Evolutionary conservation across 2,888 invertebrate species (phyloP), one percentile per base, ranked within the genome.

Genomic region (Microchrysa polita): DNA sequence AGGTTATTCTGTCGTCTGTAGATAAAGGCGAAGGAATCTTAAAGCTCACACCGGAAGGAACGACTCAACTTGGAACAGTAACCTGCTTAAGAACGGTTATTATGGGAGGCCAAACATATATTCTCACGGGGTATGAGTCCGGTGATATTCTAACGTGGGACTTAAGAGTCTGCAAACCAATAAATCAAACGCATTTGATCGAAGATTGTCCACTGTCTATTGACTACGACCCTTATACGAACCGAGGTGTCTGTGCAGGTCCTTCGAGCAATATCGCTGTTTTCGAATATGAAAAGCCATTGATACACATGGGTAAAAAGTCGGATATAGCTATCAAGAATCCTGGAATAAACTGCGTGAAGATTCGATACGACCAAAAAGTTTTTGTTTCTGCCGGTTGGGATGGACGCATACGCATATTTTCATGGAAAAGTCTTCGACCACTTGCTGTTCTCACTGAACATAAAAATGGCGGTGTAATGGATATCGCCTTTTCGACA

Each of bases 111-210:
- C 87, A 88, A 77, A 86, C 84, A 2, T 89, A 87, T 79, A 80
- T 93, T 22, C 83, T 94, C 67, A 90, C 88, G 14, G 91, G 91
- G 57, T 93, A 93, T 78, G 94, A 94, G 82, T 88, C 90, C 22
- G 93, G 93, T 0, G 88, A 90, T 81, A 86, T 93, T 67, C 84
- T 90, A 14, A 84, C 93, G 20, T 94, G 92, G 91, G 91, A 93
- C 84, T 85, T 90, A 79, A 88, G 87, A 79, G 88, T 88, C 78
- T 87, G 87, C 81, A 87, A 87, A 80, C 77, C 81, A 57, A 77
- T 83, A 7, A 81, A 82, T 76, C 67, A 81, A 1, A 53, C 80
- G 20, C 79, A 80, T 22, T 85, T 87, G 34, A 87, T 40, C 10
- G 69, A 89, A 20, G 88, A 91, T 77, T 91, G 90, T 80, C 90